Evolutionary conservation across 2,888 invertebrate genomes (phyloP).

Genomic region (Orthosia gracilis): DNA sequence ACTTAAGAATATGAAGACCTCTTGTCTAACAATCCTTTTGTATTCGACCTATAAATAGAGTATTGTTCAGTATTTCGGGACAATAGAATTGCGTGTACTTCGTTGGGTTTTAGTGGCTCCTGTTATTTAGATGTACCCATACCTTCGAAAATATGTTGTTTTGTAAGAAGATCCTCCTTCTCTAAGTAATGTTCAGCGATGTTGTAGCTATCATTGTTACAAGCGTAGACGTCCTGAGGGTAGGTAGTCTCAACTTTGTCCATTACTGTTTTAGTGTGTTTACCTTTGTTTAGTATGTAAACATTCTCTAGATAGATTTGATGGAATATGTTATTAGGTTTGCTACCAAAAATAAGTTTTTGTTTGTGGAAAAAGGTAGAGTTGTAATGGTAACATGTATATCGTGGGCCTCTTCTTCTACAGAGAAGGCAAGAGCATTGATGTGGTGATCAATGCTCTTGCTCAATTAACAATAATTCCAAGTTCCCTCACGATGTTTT

Average conservation of each 20-base stretch:
- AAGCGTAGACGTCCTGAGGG: not conserved
- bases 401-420: no score
- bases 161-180: not conserved
- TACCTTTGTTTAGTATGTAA: not conserved
- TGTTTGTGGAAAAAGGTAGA: not conserved
- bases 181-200: not conserved
- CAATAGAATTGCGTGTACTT: conserved; percentile 53
- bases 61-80: conserved; percentile 56
- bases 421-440: no score
- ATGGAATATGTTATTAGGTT: not conserved
- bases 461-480: no score
- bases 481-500: no score
- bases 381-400: conserved; percentile 2
- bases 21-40: conserved; percentile 57
- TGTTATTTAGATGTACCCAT: conserved; percentile 46
- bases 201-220: not conserved
- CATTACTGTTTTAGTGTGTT: not conserved
- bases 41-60: conserved; percentile 51
- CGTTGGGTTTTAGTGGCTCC: conserved; percentile 16
- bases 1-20: conserved; percentile 47
- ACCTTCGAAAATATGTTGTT: conserved; percentile 24
- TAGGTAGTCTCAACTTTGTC: not conserved
- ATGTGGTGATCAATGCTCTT: no score
- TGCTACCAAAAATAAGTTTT: not conserved
- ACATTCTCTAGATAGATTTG: not conserved